Base-by-base conservation (phyloP, 2,888 invertebrate species). In the Drosophila stalkeri region DNA sequence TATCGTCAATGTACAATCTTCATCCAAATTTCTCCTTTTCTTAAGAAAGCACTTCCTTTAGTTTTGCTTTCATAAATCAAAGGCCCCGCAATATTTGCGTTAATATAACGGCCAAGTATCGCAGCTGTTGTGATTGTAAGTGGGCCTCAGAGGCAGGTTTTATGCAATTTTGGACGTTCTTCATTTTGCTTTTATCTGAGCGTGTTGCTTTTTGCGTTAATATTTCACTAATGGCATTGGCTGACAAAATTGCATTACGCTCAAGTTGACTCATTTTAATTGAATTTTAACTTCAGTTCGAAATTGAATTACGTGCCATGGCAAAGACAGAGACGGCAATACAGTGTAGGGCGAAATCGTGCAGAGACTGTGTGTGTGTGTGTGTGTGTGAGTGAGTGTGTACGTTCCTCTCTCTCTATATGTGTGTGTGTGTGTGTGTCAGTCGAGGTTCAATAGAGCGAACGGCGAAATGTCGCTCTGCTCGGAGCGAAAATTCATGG, bases 241-340 rank as follows among this genome's bases (percentile, higher is more conserved):
- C 89, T 80, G 90, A 67, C 74, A 72, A 87, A 87, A 87, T 87
- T 87, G 87, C 87, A 87, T 87, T 87, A 87, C 90, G 87, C 90
- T 87, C 90, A 87, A 87, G 87, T 90, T 90, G 90, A 87, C 90
- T 87, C 86, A 87, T 87, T 87, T 87, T 87, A 87, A 87, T 87
- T 87, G 87, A 90, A 87, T 87, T 87, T 87, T 89, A 87, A 87
- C 90, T 90, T 90, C 89, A 87, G 90, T 85, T 90, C 90, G 89
- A 90, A 87, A 87, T 87, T 78, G 86, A 89, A 90, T 90, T 87
- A 87, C 88, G 82, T 80, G 89, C 83, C 90, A 79, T 59, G 76
- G 72, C 77, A 71, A 83, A 79, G 80, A 78, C 56, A 77, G 68
- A 70, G 72, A 59, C 31, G 52, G 62, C 62, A 55, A 61, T 35